Percentiles rank a stretch among this genome's conserved stretches.
Conservation (phyloP, 2,888 invertebrate species). For the Linyphia triangularis region DNA sequence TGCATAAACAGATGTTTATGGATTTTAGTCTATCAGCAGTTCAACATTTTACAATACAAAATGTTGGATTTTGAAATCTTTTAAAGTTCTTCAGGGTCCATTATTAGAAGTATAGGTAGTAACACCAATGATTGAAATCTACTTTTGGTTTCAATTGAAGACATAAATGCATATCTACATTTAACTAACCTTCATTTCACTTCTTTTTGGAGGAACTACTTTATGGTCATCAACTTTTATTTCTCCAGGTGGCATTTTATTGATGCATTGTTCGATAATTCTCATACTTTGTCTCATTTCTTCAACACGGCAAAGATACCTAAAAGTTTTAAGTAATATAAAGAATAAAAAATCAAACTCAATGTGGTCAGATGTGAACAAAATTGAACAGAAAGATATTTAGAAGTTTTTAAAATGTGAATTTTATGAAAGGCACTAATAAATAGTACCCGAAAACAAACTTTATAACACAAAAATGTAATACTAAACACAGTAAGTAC, state of each 20-base stretch:
- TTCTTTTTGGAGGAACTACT: conserved; percentile 90
- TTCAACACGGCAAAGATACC: conserved; percentile 92
- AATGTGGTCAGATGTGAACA: no score
- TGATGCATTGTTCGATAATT: conserved; percentile 97
- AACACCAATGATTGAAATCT: no score
- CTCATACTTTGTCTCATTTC: conserved; percentile 97
- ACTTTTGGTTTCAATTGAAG: no score
- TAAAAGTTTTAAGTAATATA: conserved; percentile 79
- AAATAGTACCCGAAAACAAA: background rate
- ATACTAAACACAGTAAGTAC: background rate
- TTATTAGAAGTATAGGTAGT: no score
- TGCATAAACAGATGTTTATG: no score
- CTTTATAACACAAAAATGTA: background rate
- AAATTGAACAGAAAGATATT: background rate
- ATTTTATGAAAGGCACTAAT: background rate
- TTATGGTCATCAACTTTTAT: conserved; percentile 97
- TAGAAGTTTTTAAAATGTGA: background rate
- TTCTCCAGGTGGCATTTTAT: conserved; percentile 98
- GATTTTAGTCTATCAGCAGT: no score
- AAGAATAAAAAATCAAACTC: background rate
- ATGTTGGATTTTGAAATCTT: no score
- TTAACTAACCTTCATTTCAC: conserved; percentile 95
- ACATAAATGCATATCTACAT: no score
- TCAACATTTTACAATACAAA: no score
- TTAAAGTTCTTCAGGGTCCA: no score